phyloP scores from a whole-genome alignment of 2,113 vertebrate genomes.

The Platysteira castanea region DNA sequence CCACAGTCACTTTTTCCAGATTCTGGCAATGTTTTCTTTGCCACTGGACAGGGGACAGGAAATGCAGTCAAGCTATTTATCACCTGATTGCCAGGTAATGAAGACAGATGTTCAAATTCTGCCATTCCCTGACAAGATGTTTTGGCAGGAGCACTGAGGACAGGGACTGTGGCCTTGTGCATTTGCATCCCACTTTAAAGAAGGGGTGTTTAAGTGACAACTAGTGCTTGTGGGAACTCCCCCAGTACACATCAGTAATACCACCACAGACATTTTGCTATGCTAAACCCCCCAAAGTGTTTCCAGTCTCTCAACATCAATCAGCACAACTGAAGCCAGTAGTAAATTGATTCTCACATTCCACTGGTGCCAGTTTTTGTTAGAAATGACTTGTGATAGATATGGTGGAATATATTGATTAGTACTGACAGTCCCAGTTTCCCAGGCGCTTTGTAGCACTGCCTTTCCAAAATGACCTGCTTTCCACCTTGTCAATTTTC shows the following conservation, averaged over 20 bases:
- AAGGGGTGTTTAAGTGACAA: neutral
- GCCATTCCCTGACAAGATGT: neutral
- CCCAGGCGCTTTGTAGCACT: slow-evolving; percentile 29
- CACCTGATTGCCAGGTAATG: neutral
- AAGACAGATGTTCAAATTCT: neutral
- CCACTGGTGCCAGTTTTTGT: slow-evolving; percentile 24
- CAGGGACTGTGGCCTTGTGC: neutral
- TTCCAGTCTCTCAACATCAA: slow-evolving; percentile 52
- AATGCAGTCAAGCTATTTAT: neutral
- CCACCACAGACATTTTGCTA: neutral
- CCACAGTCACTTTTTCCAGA: neutral
- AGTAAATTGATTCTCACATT: slow-evolving; percentile 55
- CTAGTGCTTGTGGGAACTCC: neutral
- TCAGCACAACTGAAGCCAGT: slow-evolving; percentile 15
- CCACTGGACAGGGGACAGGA: neutral
- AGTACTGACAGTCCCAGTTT: slow-evolving; percentile 61
- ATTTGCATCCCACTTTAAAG: neutral
- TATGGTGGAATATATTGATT: slow-evolving; percentile 64
- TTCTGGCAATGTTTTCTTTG: neutral
- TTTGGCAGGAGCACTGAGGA: neutral
- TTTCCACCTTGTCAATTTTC: slow-evolving; percentile 64
- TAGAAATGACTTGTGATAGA: slow-evolving; percentile 59
- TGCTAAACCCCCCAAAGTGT: slow-evolving; percentile 4
- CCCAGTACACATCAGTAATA: neutral
- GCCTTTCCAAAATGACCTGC: slow-evolving; percentile 45